Evolutionary conservation across 2,797 vertebrate species (phyloP), one percentile per base, ranked within the genome.

Genomic region (Cyclopterus lumpus): DNA sequence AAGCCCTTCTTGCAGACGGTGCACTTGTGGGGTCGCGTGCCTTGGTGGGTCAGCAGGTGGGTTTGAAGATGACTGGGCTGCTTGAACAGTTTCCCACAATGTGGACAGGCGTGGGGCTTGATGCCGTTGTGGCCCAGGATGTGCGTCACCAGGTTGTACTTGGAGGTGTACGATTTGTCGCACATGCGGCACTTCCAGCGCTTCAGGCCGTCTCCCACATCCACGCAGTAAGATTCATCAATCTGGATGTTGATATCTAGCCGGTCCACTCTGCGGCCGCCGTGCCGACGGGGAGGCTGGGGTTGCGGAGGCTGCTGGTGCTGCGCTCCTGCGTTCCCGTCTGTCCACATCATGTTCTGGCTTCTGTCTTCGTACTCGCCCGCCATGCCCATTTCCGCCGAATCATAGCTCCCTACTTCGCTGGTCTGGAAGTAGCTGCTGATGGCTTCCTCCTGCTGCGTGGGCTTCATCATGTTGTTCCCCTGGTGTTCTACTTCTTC

Each of bases 131-230:
- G 98, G 75, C 97, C 97, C 90, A 99, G 93, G 86, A 99, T 99
- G 94, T 99, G 98, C 0, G 98, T 99, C 49, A 99, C 97, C 89
- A 99, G 94, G 92, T 99, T 99, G 95, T 99, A 99, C 91, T 99
- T 99, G 83, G 98, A 99, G 0, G 98, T 99, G 94, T 99, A 99
- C 0, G 98, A 99, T 89, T 99, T 99, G 81, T 99, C 98, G 0
- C 98, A 99, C 95, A 99, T 97, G 86, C 97, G 97, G 88, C 98
- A 99, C 91, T 99, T 98, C 97, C 97, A 99, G 84, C 97, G 97
- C 81, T 97, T 97, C 90, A 99, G 94, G 2, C 97, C 96, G 67
- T 97, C 97, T 0, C 97, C 97, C 0, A 97, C 96, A 46, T 99
- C 98, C 44, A 99, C 97, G 49, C 98, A 97, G 93, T 99, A 99